These are phyloP conservation scores for Myoxocephalus aenaeus DNA, from an alignment of 2,797 vertebrate species.

Conservation along the genomic window DNA sequence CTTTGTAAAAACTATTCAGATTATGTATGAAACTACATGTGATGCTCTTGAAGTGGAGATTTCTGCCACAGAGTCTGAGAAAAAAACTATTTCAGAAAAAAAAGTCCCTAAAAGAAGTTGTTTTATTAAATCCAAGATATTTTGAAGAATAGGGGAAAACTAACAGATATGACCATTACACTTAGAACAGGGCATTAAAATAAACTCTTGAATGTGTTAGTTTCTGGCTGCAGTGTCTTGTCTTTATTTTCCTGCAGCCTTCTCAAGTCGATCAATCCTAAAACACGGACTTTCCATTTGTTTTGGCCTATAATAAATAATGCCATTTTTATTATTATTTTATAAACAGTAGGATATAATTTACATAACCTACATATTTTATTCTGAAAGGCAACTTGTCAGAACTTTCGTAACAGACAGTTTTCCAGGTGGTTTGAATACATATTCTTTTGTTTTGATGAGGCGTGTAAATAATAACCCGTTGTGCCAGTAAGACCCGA, in stretches of 20 bases:
- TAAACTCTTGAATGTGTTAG: too few relatives aligned
- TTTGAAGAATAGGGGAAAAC: too few relatives aligned
- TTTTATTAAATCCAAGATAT: not conserved
- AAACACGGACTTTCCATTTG: not conserved
- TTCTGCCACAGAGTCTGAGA: not conserved
- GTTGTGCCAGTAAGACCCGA: not conserved
- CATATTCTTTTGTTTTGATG: not conserved
- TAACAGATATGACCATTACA: not conserved
- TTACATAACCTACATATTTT: not conserved
- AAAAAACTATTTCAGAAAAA: not conserved
- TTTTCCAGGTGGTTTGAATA: not conserved
- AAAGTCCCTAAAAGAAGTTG: not conserved
- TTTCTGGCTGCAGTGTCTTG: not conserved
- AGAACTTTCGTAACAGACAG: too few relatives aligned
- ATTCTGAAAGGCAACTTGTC: not conserved
- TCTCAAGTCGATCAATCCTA: not conserved
- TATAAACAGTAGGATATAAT: not conserved
- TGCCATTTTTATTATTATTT: too few relatives aligned
- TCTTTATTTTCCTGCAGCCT: too few relatives aligned
- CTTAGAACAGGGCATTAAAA: too few relatives aligned
- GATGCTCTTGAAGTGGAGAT: not conserved
- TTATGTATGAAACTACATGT: not conserved
- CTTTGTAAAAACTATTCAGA: not conserved
- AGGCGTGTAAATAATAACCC: slow-evolving; percentile 8
- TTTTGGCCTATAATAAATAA: not conserved